These are phyloP conservation scores for Clarias platycephalus DNA, from an alignment of 2,797 vertebrate species.

Conservation along the genomic window DNA sequence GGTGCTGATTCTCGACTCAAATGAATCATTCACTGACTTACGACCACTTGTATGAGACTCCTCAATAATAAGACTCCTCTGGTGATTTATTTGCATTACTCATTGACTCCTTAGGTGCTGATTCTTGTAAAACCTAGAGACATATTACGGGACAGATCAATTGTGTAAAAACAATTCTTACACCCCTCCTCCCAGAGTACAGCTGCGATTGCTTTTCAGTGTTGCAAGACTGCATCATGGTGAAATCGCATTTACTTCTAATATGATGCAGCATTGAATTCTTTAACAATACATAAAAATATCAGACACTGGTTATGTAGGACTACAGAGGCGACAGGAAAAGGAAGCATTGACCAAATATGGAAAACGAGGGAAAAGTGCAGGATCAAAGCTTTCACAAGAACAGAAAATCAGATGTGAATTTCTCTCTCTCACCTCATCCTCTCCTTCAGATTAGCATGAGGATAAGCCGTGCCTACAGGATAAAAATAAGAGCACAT, in stretches of 20 bases:
- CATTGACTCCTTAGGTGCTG: too few relatives aligned
- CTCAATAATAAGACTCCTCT: too few relatives aligned
- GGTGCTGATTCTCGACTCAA: too few relatives aligned
- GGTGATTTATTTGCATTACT: too few relatives aligned
- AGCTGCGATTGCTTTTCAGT: background rate
- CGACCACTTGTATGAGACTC: too few relatives aligned
- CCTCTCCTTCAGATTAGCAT: slow-evolving; percentile 44
- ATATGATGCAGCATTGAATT: too few relatives aligned
- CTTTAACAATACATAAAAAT: background rate
- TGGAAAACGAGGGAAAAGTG: background rate
- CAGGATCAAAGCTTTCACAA: background rate
- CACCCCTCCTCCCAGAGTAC: background rate
- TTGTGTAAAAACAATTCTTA: background rate
- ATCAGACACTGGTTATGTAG: background rate
- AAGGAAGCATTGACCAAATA: background rate
- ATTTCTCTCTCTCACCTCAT: slow-evolving; percentile 4
- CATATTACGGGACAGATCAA: background rate
- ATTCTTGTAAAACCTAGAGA: too few relatives aligned
- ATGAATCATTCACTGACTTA: too few relatives aligned
- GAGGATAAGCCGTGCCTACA: slow-evolving; percentile 14
- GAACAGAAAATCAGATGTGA: too few relatives aligned
- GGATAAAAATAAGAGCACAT: slow-evolving; percentile 46
- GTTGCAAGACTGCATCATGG: background rate
- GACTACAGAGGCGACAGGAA: background rate
- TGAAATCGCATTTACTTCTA: background rate